Evolutionary conservation across 37 sponge, comb jelly and placozoan genomes (phyloP), one percentile per base, ranked within the genome.

Genomic region (Ianthella basta): DNA sequence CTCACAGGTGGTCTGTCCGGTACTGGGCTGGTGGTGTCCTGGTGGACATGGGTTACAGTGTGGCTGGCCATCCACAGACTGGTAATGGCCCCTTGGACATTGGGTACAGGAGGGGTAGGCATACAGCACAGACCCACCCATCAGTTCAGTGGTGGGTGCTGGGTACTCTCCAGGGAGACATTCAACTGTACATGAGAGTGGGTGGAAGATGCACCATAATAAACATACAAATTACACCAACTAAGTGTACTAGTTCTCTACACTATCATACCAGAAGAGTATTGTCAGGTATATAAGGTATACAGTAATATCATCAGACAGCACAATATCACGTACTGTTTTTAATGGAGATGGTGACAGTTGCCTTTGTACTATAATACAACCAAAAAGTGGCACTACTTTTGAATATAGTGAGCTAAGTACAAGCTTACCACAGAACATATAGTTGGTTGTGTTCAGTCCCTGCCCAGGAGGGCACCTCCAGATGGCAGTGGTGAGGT

Each of bases 391-490:
- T n/a, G n/a, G n/a, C n/a, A n/a, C n/a, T n/a, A n/a, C n/a, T n/a
- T n/a, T n/a, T n/a, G n/a, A n/a, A n/a, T n/a, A n/a, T n/a, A n/a
- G n/a, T n/a, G n/a, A n/a, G n/a, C 15, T 24, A 24, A 23, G 25
- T 13, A 25, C 14, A 13, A 13, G 30, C 73, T 72, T 40, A 72
- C 73, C 73, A 72, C 73, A 72, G 36, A 72, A 72, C 73, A 72
- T 72, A 30, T 72, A 38, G 73, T 72, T 72, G 8, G 73, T 30
- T 20, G 16, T 8, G 39, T 72, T 32, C 13, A 72, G 19, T 72
- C 73, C 73, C 36, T 72, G 73, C 36, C 73, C 73, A 20, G 14
- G 35, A 21, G 73, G 73, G 30, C 73, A 72, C 73, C 73, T 72
- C 32, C 12, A 72, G 19, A 72, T 72, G 41, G 5, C 73, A 12